These are phyloP conservation scores for Antheraea pernyi DNA, from an alignment of 1,140 invertebrate genomes.

Conservation along the genomic window DNA sequence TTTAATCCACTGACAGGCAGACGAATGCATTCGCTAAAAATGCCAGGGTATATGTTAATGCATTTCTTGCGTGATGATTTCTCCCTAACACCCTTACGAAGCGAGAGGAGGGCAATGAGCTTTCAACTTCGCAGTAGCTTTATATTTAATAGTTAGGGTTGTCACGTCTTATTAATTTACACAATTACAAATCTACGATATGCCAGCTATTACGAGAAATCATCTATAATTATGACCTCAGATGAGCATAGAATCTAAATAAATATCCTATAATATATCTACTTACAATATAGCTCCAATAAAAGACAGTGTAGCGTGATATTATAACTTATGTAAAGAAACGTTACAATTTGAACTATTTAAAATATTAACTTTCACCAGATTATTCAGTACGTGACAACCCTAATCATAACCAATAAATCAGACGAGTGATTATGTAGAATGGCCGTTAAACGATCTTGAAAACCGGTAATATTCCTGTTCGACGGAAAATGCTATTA, in stretches of 20 bases:
- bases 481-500: not conserved
- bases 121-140: not conserved
- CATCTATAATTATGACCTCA: no score
- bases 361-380: not conserved
- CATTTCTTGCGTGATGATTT: constrained; percentile 25
- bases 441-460: constrained; percentile 7
- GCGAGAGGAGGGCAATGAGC: constrained; percentile 11
- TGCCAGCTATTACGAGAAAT: no score
- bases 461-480: no score
- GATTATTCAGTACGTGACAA: not conserved
- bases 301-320: no score
- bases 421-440: constrained; percentile 11
- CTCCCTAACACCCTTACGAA: not conserved
- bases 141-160: no score
- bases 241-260: no score
- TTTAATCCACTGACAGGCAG: constrained; percentile 6
- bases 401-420: constrained; percentile 5
- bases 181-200: no score
- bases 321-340: no score
- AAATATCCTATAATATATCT: no score
- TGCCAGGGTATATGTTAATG: constrained; percentile 24
- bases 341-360: no score
- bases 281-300: no score
- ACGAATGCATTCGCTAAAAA: constrained; percentile 6
- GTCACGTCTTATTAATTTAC: no score